Evolutionary conservation across 2,113 vertebrate genomes (phyloP), one percentile per base, ranked within the genome.

Genomic region (Motacilla tschutschensis): DNA sequence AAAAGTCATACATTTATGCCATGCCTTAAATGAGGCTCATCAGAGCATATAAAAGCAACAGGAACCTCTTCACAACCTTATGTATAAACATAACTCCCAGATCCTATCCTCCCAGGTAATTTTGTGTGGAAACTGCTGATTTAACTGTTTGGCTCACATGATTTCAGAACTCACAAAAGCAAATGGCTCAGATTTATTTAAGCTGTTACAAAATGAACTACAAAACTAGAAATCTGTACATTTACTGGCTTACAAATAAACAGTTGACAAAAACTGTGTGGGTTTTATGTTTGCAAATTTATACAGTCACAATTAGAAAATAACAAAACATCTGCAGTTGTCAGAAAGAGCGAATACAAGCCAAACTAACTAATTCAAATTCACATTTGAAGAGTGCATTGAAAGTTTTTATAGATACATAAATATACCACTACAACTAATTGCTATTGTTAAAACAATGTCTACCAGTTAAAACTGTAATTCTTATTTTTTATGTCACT

Each of bases 241-340:
- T 58, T 79, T 81, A 6, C 21, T 26, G 44, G 62, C 40, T 83
- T 76, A 48, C 19, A 71, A 75, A 69, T 48, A 91, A 83, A 53
- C 28, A 50, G 26, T 44, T 83, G 54, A 78, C 74, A 86, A 83
- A 87, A 83, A 47, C 12, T n/a, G 43, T 24, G 28, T 2, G 3
- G 17, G 11, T 44, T 78, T 86, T 83, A 86, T 89, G 43, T 79
- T 88, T 88, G 66, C 36, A 89, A 91, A 91, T 92, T 75, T 91
- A 85, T 89, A 70, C 79, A 78, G 50, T 79, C 40, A 75, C 46
- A 83, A 86, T 83, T 65, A 91, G 40, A 83, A 93, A 85, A 90
- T 35, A 83, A 72, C n/a, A 93, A 87, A 93, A 85, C 36, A 46
- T 83, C 77, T 83, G 59, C 66, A 83, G 40, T 88, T 86, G 50